Evolutionary conservation across 2,113 vertebrate genomes (phyloP).

Genomic region (Donacobius atricapilla): DNA sequence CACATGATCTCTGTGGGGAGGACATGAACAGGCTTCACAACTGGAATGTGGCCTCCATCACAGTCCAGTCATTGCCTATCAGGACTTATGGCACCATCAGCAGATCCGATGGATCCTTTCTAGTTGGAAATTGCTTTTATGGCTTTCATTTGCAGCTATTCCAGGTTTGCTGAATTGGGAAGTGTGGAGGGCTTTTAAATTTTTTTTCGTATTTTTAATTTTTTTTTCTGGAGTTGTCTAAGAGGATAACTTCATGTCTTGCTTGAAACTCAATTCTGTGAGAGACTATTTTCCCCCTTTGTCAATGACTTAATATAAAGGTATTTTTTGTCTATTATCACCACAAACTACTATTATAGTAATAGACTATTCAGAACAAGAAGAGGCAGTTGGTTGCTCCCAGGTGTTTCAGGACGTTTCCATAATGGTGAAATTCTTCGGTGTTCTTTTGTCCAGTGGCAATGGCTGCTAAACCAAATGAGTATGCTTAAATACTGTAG

Average conservation of each 20-base stretch:
- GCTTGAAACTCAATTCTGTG: neutral
- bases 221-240: neutral
- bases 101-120: neutral
- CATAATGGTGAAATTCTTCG: neutral
- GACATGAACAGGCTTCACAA: neutral
- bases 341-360: neutral
- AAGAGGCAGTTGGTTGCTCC: neutral
- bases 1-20: rapidly evolving
- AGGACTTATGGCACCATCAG: neutral
- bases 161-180: neutral
- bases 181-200: neutral
- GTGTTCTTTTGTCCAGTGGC: neutral
- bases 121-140: neutral
- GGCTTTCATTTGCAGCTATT: neutral
- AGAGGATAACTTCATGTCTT: neutral
- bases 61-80: rapidly evolving
- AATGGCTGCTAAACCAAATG: neutral
- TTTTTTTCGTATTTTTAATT: neutral
- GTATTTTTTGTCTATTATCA: neutral
- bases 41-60: neutral
- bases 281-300: neutral
- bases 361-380: neutral
- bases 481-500: rapidly evolving
- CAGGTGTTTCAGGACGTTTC: neutral
- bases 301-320: neutral